These are phyloP conservation scores for Fabriciana adippe DNA, from an alignment of 2,888 invertebrate species.

Conservation along the genomic window DNA sequence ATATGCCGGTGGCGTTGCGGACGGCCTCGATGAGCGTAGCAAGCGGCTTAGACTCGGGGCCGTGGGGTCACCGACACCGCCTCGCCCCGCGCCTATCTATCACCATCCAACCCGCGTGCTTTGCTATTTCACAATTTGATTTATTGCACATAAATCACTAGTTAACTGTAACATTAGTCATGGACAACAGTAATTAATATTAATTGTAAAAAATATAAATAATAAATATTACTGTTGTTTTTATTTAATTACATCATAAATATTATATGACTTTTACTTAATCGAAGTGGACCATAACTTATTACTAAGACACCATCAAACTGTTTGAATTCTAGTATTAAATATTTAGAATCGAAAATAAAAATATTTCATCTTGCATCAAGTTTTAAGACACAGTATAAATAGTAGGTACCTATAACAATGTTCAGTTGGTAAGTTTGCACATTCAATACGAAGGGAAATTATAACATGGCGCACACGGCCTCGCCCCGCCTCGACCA, in stretches of 20 bases:
- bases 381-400: too few species aligned
- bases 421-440: constrained; percentile 73
- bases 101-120: constrained; percentile 39
- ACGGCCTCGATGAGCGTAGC: constrained; percentile 51
- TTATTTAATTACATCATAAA: too few species aligned
- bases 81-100: constrained; percentile 49
- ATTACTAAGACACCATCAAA: too few species aligned
- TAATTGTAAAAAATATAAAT: too few species aligned
- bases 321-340: not conserved
- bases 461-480: constrained; percentile 81
- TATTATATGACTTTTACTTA: too few species aligned
- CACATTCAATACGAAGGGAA: constrained; percentile 80
- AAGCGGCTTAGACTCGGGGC: constrained; percentile 59
- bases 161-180: constrained; percentile 49
- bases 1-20: constrained; percentile 50
- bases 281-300: too few species aligned
- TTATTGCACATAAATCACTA: constrained; percentile 33
- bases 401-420: constrained; percentile 49
- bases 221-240: too few species aligned
- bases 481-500: constrained; percentile 80
- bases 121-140: constrained; percentile 14
- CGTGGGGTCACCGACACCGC: constrained; percentile 76
- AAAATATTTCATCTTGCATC: not conserved
- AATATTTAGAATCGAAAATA: not conserved
- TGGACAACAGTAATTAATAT: not conserved